Evolutionary conservation across 2,888 invertebrate genomes (phyloP), one percentile per base, ranked within the genome.

Genomic region (Epiblema foenella): DNA sequence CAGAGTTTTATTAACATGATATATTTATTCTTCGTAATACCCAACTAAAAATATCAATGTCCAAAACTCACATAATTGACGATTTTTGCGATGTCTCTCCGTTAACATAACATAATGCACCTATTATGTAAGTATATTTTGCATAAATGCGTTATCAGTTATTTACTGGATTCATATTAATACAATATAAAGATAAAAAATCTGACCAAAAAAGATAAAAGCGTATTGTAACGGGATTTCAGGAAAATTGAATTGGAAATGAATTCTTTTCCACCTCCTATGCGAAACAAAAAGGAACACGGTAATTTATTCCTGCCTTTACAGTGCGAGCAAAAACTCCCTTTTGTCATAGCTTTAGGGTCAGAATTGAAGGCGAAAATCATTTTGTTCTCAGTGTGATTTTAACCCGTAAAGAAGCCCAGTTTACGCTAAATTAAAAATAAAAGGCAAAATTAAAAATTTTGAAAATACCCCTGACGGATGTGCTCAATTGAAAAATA

Each of bases 281-380:
- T 74, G 72, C 75, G 71, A 74, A 73, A 74, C 74, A 70, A 77
- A 68, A 72, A 75, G 68, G 72, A 68, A 71, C 64, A 65, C 70
- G 56, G 70, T 76, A 73, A 75, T 74, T 75, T 77, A 75, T 75
- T 75, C 70, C 60, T 66, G 72, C 71, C 74, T 66, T 70, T 71
- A 64, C 69, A 67, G 65, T 52, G 62, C 59, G 7, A 46, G 39
- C 63, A 71, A 70, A 73, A 69, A 52, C 68, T 71, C 64, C 66
- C n/a, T 63, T 69, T 69, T 69, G 71, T 69, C 66, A 69, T 24
- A 66, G 60, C 72, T 67, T 72, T 42, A 39, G 70, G 74, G 59
- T 33, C 64, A 67, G 46, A 62, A 62, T 42, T 15, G 42, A 42
- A 15, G 42, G 5, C 42, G n/a, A 42, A 42, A 7, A 12, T 42